Conservation (phyloP, 2,797 vertebrate genomes). For the Acanthiza pusilla region DNA sequence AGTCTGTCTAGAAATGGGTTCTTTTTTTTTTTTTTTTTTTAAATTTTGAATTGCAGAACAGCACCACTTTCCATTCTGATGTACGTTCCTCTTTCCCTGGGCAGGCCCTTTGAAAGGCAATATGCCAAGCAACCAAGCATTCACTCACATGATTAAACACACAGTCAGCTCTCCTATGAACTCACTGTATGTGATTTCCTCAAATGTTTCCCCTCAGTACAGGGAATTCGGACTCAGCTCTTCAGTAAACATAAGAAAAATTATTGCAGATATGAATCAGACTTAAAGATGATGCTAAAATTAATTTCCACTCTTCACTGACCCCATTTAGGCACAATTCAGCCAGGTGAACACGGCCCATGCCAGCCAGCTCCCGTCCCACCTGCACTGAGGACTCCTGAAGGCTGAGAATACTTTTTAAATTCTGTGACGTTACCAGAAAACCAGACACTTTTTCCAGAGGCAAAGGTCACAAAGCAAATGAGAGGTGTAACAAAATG, state of each 20-base stretch:
- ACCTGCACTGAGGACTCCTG: not conserved
- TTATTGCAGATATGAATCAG: not conserved
- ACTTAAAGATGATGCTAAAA: not conserved
- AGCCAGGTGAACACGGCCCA: rapidly evolving
- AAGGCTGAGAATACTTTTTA: not conserved
- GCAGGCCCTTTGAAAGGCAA: not conserved
- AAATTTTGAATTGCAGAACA: not conserved
- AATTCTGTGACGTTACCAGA: not conserved
- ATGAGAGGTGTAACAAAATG: not conserved
- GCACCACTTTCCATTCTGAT: not conserved
- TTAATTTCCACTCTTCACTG: not conserved
- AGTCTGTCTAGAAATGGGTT: not conserved
- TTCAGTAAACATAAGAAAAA: not conserved
- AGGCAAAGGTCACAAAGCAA: not conserved
- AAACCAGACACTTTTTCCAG: not conserved
- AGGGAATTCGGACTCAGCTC: not conserved
- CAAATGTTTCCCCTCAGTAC: not conserved
- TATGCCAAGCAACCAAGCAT: not conserved
- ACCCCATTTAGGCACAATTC: not conserved
- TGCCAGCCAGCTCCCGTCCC: not conserved
- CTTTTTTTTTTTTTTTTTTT: not conserved
- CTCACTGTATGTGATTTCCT: not conserved
- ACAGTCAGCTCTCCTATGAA: not conserved
- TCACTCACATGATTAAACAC: not conserved
- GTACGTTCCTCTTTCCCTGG: not conserved